A percentile compares a stretch with the other conserved stretches of the same genome.
Evolutionary conservation across 2,888 invertebrate genomes (phyloP).

Genomic region (Lasiommata megera): DNA sequence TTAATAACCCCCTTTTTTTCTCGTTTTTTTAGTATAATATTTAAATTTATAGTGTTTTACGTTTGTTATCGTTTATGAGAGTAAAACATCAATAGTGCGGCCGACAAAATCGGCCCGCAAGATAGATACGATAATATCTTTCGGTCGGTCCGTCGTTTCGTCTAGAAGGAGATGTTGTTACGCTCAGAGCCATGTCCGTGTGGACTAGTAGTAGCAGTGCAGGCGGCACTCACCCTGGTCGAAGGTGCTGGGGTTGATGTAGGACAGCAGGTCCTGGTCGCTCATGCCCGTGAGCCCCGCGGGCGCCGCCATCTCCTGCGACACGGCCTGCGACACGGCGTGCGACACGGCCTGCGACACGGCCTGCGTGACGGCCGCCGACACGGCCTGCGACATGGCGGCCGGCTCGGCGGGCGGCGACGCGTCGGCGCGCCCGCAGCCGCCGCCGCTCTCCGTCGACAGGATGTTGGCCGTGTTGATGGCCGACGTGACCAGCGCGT

Average conservation of each 20-base stretch:
- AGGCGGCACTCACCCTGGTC: constrained; percentile 86
- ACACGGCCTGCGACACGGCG: constrained; percentile 72
- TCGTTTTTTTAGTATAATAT: too few species aligned
- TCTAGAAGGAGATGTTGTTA: too few species aligned
- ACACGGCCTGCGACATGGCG: constrained; percentile 77
- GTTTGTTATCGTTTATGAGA: too few species aligned
- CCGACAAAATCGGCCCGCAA: background rate
- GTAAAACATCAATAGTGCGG: too few species aligned
- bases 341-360: constrained; percentile 75
- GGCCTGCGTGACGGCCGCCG: constrained; percentile 73
- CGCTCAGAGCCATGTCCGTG: background rate
- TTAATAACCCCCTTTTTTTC: too few species aligned
- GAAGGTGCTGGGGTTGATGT: constrained; percentile 94
- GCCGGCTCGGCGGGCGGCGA: constrained; percentile 57
- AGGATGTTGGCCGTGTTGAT: constrained; percentile 76
- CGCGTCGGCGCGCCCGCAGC: constrained; percentile 39
- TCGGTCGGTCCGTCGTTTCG: background rate
- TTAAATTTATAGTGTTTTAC: too few species aligned
- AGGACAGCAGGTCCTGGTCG: constrained; percentile 92
- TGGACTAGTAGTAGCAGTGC: constrained; percentile 34
- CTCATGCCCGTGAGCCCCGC: constrained; percentile 90
- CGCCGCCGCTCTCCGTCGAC: constrained; percentile 54
- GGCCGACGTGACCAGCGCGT: constrained; percentile 77
- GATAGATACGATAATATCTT: too few species aligned
- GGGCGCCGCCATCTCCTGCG: constrained; percentile 82